Evolutionary conservation across 2,888 invertebrate species (phyloP).

Genomic region (Holacanthella duospinosa): DNA sequence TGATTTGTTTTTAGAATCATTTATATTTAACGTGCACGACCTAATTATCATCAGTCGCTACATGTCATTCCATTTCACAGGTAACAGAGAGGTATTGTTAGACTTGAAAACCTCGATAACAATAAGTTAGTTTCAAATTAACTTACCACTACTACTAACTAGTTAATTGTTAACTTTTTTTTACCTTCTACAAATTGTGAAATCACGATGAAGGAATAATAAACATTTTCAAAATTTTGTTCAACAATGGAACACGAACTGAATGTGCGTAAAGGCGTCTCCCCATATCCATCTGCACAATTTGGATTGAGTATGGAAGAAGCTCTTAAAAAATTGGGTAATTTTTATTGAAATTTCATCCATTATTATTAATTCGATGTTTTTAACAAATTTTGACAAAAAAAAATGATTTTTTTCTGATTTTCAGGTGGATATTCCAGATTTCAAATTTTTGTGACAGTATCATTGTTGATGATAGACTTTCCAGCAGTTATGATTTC

Average conservation of each 20-base stretch:
- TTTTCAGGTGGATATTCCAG: constrained; percentile 7
- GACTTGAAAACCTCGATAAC: too few relatives aligned
- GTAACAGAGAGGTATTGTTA: too few relatives aligned
- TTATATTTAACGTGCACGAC: too few relatives aligned
- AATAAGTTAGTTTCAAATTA: too few relatives aligned
- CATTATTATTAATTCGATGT: background rate
- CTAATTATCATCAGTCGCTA: too few relatives aligned
- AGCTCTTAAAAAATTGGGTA: constrained; percentile 22
- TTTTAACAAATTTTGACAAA: background rate
- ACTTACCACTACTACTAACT: too few relatives aligned
- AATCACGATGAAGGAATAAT: too few relatives aligned
- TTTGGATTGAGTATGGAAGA: constrained; percentile 19
- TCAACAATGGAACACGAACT: background rate
- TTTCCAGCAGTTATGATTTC: constrained; percentile 5
- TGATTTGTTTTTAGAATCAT: too few relatives aligned
- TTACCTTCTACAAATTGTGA: too few relatives aligned
- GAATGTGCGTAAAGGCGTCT: background rate
- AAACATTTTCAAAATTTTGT: too few relatives aligned
- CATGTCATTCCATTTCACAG: too few relatives aligned
- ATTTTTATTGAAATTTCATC: background rate
- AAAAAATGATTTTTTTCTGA: background rate
- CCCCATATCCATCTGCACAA: background rate
- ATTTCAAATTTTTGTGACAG: constrained; percentile 5
- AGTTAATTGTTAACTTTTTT: too few relatives aligned
- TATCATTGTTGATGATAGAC: background rate